Evolutionary conservation across 2,113 vertebrate genomes (phyloP).

Genomic region (Epinephelus lanceolatus): DNA sequence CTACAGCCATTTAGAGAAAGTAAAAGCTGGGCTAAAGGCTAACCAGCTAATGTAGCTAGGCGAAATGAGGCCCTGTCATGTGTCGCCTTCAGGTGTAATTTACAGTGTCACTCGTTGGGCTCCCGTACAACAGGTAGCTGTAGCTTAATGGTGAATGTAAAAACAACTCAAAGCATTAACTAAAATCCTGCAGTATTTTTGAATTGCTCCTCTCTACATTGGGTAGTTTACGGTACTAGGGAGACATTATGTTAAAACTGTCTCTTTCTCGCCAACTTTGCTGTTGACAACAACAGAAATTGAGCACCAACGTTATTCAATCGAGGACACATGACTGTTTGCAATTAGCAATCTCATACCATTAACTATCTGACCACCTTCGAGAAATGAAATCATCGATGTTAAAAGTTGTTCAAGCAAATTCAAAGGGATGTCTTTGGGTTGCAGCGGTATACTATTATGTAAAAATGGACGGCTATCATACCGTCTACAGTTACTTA

Average conservation of each 20-base stretch:
- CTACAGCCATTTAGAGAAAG: neutral
- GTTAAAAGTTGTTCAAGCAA: too few species aligned
- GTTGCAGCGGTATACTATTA: too few species aligned
- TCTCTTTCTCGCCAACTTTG: neutral
- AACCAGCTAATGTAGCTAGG: neutral
- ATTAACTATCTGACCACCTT: too few species aligned
- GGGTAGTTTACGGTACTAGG: neutral
- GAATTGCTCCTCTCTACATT: too few species aligned
- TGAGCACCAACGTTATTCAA: neutral
- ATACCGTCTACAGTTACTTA: too few species aligned
- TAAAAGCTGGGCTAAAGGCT: neutral
- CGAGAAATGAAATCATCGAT: too few species aligned
- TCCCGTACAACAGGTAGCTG: neutral
- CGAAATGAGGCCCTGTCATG: slow-evolving; percentile 7
- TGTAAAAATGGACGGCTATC: too few species aligned
- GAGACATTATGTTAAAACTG: neutral
- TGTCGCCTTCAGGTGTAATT: neutral
- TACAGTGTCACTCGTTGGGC: neutral
- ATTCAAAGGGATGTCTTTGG: too few species aligned
- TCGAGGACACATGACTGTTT: neutral
- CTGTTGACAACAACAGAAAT: neutral
- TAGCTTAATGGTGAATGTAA: neutral
- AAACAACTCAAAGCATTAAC: neutral
- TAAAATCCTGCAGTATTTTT: neutral
- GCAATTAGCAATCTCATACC: neutral